These are phyloP conservation scores for Orchesellides sinensis DNA, from an alignment of 2,888 invertebrate species.

Conservation along the genomic window DNA sequence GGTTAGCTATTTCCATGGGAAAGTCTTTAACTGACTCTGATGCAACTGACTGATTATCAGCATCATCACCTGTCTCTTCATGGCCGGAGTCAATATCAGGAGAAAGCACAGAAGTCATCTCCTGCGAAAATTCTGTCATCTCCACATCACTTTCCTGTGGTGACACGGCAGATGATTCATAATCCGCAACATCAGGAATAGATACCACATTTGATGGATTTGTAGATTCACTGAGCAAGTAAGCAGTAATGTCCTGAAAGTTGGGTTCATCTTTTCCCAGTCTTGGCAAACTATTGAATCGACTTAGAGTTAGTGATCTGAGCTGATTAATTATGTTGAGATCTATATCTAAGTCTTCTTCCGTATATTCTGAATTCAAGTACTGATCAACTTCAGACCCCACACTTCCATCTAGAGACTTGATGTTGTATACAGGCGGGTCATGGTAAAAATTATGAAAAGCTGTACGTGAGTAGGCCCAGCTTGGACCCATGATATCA, in stretches of 20 bases:
- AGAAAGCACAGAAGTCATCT: not conserved
- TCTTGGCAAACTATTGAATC: constrained; percentile 52
- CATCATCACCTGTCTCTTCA: constrained; percentile 56
- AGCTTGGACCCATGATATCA: constrained; percentile 67
- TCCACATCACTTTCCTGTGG: constrained; percentile 5
- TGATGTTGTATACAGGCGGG: constrained; percentile 58
- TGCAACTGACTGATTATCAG: constrained; percentile 23
- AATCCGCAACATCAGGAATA: constrained; percentile 36
- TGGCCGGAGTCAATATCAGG: constrained; percentile 52
- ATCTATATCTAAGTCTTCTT: constrained; percentile 58
- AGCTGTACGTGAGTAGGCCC: constrained; percentile 69
- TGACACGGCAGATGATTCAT: constrained; percentile 20
- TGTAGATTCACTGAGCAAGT: constrained; percentile 71
- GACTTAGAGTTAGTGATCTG: constrained; percentile 55
- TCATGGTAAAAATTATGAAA: constrained; percentile 64
- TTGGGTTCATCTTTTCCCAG: constrained; percentile 60
- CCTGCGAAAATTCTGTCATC: not conserved
- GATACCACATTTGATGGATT: constrained; percentile 52
- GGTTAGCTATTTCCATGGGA: not conserved
- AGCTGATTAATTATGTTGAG: constrained; percentile 65
- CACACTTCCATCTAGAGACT: constrained; percentile 49
- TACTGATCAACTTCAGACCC: constrained; percentile 12
- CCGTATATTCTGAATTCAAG: constrained; percentile 29
- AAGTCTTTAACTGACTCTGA: constrained; percentile 37
- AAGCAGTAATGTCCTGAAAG: constrained; percentile 74